Base-by-base conservation (phyloP, 1,140 invertebrate species). In the Meloidogyne hapla region DNA sequence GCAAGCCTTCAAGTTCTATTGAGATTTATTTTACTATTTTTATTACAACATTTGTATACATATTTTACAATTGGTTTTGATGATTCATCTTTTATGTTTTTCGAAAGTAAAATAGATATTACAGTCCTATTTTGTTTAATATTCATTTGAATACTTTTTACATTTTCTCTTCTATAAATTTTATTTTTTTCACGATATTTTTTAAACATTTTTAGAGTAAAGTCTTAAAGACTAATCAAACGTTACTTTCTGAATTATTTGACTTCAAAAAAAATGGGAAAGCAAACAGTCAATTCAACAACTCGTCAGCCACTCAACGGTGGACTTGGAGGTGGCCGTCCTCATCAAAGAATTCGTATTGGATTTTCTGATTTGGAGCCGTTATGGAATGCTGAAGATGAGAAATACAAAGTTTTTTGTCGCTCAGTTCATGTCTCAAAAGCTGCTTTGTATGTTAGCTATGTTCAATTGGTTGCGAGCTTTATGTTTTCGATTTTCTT, bases 351-450 rank as follows among this genome's bases (percentile, higher is more conserved):
- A 56, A 56, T 67, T 12, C 61, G 76, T 18, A 84, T 82, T 69
- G 82, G 82, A 25, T 48, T 82, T 67, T 40, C 28, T 21, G 82
- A 82, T 69, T 56, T 65, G 63, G 83, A 85, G 42, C 74, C 77
- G 13, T 69, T 85, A 23, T 85, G 84, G 84, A 76, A 86, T 68
- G 72, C 80, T 3, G 80, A 85, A 45, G 83, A 77, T 12, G 81
- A 82, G 5, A 74, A 85, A 66, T 86, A 87, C 72, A 80, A 84
- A 62, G 81, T 83, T 28, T 75, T 82, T 18, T 86, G 84, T 56
- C 68, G 85, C 25, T 79, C 77, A 69, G 75, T 85, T 40, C 84
- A 85, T 73, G 84, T 85, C n/a, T 84, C 83, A 33, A 84, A 80
- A 40, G 83, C 83, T 8, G 71, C 83, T 9, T 70, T 80, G 8